Base-by-base conservation (phyloP, 2,888 invertebrate species). In the Tachina lurida region DNA sequence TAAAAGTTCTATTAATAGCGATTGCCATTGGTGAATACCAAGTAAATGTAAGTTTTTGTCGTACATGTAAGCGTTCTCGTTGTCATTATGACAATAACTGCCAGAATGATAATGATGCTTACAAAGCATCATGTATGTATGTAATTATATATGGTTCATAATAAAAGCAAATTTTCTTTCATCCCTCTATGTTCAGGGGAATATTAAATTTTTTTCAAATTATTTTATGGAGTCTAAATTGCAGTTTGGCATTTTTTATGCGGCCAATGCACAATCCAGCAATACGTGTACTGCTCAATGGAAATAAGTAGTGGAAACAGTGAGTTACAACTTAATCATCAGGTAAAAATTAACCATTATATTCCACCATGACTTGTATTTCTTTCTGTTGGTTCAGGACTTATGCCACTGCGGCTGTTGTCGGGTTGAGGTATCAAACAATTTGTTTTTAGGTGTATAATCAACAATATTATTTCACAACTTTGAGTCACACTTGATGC, bases 361-460 rank as follows among this genome's bases (percentile, higher is more conserved):
- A 13, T 41, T 47, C 5, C 45, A 12, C 13, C 10, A 41, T 17
- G 10, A 8, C 4, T 39, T 58, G 7, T 17, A 41, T 47, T 17
- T 47, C 43, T 15, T 9, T 41, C 22, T 54, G 43, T 43, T 31
- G 12, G 5, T 77, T 31, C 54, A 39, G 49, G 10, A 52, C 52
- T 70, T 75, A 31, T 31, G 4, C 17, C 63, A 15, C 47, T 68
- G 67, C 19, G 15, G 39, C 17, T 68, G 63, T 65, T 75, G 80
- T 81, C 81, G 78, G 60, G 65, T 71, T 78, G 84, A 91, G 90
- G 91, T 90, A 91, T 91, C 89, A 91, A 91, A 89, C 90, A 91
- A 91, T 91, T 91, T 91, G 91, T 91, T 89, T 88, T 88, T 89
- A 90, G 88, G 88, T 89, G 90, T 89, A 83, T 88, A 90, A 91